Evolutionary conservation across 2,113 vertebrate species (phyloP).

Genomic region (Setophaga petechia): DNA sequence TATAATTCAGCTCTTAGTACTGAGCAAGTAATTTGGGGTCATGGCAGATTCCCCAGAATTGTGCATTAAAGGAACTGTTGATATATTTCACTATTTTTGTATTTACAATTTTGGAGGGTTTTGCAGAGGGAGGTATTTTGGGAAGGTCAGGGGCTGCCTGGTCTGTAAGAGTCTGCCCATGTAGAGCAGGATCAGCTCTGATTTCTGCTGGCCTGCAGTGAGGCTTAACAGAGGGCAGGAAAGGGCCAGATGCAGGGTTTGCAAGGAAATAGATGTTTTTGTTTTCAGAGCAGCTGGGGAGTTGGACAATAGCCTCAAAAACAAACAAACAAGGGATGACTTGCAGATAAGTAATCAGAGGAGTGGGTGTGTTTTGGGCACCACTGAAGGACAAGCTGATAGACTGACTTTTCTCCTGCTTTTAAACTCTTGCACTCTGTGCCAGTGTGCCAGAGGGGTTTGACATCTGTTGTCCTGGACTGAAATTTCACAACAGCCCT

Average conservation of each 20-base stretch:
- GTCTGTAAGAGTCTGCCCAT: background rate
- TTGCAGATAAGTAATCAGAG: background rate
- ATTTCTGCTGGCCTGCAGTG: background rate
- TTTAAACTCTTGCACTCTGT: background rate
- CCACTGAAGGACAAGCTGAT: background rate
- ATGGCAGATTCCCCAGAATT: background rate
- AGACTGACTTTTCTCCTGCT: background rate
- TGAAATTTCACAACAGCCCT: background rate
- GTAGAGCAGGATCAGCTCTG: background rate
- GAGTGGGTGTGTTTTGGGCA: background rate
- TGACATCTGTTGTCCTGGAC: background rate
- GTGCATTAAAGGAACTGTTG: background rate
- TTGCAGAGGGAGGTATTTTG: background rate
- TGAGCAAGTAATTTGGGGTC: background rate
- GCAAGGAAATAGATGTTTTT: background rate
- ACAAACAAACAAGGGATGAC: background rate
- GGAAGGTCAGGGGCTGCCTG: background rate
- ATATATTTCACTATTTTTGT: background rate
- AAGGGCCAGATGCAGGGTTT: background rate
- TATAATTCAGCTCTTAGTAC: background rate
- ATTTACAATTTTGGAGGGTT: background rate
- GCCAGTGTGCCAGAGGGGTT: background rate
- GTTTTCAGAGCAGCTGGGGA: constrained; percentile 22
- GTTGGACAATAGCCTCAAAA: constrained; percentile 21
- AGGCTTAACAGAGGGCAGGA: background rate